Base-by-base conservation (phyloP, 1,140 invertebrate genomes). In the Scaptomyza graminum region DNA sequence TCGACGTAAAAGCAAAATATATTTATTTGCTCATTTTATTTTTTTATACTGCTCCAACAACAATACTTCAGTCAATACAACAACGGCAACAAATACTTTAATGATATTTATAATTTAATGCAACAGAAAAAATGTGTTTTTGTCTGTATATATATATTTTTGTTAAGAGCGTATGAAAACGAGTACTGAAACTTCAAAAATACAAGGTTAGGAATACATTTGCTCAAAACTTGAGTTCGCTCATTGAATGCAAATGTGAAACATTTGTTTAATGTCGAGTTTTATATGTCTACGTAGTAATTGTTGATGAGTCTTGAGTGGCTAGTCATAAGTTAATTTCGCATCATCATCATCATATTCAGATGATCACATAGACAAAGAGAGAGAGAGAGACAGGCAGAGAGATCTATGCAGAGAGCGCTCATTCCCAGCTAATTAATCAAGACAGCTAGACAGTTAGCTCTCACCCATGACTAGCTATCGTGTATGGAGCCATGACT, bases 401-500 rank as follows among this genome's bases (percentile, higher is more conserved):
- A 25, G 25, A 52, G 55, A 6, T 16, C 18, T 22, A 22, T 22
- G 4, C 18, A 22, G 56, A 37, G 60, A 75, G 54, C 54, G 56
- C 67, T 18, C 47, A 70, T 81, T 84, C 81, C 77, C 82, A 84
- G 74, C 81, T 84, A 87, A 87, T 84, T 84, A 84, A 87, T 84
- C 77, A 71, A 81, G 68, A 62, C 37, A 57, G 51, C 44, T 49
- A 31, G 31, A 37, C 44, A 43, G 44, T 64, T 64, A 57, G 54
- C 55, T 67, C 49, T 66, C 56, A 51, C 37, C 37, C 64, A 25
- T 60, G 55, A 66, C 63, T 49, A 47, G 63, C 49, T 50, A n/a
- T n/a, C n/a, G 9, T 37, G 12, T n/a, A 41, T n/a, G 4, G 5
- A 41, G 8, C 54, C 37, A 41, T 41, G 37, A 41, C 12, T 41